These are phyloP conservation scores for Caenorhabditis briggsae DNA, from an alignment of 1,140 invertebrate species.

Conservation along the genomic window DNA sequence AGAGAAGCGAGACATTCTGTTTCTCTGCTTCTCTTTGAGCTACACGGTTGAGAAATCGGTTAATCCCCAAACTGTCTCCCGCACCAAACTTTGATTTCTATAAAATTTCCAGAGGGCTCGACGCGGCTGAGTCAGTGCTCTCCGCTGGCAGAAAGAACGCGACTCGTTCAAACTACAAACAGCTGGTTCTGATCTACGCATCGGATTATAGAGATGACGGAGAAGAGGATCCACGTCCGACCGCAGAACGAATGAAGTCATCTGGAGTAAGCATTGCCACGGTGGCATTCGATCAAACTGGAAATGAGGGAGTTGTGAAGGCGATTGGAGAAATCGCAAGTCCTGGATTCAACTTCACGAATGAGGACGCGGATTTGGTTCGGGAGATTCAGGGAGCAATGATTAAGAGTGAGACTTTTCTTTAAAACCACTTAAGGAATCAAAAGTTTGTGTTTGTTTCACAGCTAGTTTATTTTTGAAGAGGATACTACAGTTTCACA, in stretches of 20 bases:
- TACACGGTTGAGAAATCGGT: too few species aligned
- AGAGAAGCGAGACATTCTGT: too few species aligned
- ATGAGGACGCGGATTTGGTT: not conserved
- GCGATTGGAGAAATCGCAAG: not conserved
- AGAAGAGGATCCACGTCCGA: not conserved
- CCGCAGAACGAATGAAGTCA: not conserved
- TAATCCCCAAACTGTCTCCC: too few species aligned
- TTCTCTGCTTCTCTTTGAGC: too few species aligned
- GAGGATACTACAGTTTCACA: too few species aligned
- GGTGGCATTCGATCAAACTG: conserved; percentile 5
- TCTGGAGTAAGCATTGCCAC: conserved; percentile 1
- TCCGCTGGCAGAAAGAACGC: conserved; percentile 3
- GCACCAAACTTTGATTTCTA: not conserved
- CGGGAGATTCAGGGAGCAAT: conserved; percentile 3
- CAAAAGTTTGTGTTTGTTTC: too few species aligned
- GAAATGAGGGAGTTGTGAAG: not conserved
- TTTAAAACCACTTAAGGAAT: too few species aligned
- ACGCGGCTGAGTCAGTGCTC: not conserved
- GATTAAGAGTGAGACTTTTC: conserved; percentile 32
- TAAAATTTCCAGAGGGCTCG: conserved; percentile 25
- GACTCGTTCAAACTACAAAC: conserved; percentile 37
- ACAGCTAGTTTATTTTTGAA: too few species aligned
- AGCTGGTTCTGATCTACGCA: conserved; percentile 21
- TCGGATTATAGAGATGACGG: conserved; percentile 20
- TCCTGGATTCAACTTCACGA: not conserved